Evolutionary conservation across 1,140 invertebrate species (phyloP).

Genomic region (Physella acuta): DNA sequence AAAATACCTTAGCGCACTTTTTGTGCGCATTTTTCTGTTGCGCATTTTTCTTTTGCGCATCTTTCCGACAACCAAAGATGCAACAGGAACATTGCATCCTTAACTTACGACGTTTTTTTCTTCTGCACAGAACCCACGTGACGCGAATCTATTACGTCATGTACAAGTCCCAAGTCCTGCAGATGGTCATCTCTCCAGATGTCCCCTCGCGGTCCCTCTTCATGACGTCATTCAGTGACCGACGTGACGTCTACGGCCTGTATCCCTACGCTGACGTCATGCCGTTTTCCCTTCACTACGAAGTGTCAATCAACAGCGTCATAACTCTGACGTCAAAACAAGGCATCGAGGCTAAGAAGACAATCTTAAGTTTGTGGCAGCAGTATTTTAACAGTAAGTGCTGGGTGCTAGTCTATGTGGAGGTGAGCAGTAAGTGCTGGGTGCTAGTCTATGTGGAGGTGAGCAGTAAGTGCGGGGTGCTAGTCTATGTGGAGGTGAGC

Average conservation of each 20-base stretch:
- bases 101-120: too few species aligned
- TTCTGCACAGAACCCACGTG: slow-evolving; percentile 19
- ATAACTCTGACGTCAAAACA: not conserved
- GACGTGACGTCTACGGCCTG: not conserved
- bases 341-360: not conserved
- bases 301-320: not conserved
- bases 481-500: too few species aligned
- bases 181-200: not conserved
- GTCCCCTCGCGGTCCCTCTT: not conserved
- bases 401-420: too few species aligned
- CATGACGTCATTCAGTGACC: not conserved
- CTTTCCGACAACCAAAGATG: too few species aligned
- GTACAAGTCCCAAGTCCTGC: not conserved
- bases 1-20: too few species aligned
- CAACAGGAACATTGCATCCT: too few species aligned
- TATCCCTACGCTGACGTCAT: not conserved
- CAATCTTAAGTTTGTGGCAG: not conserved
- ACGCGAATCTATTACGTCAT: slow-evolving; percentile 18
- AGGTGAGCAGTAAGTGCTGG: too few species aligned
- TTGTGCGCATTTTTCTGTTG: too few species aligned
- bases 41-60: too few species aligned
- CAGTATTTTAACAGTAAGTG: not conserved
- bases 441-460: too few species aligned
- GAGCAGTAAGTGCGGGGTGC: too few species aligned
- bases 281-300: slow-evolving; percentile 9